Percentiles rank a stretch among this genome's conserved stretches.
These are phyloP conservation scores for Danio choprae DNA, from an alignment of 2,797 vertebrate species.

Conservation along the genomic window DNA sequence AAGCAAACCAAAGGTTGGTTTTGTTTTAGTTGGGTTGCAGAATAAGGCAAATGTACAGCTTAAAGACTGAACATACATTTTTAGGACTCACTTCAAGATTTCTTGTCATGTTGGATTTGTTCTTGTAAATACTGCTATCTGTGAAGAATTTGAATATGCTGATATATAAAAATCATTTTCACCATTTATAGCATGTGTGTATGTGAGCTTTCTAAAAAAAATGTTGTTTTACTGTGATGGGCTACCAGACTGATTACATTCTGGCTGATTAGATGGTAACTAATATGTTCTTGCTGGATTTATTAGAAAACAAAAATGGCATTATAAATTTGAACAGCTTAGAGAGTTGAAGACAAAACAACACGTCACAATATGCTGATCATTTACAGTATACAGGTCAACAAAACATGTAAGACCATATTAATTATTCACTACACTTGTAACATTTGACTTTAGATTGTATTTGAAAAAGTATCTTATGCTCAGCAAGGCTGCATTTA, in stretches of 20 bases:
- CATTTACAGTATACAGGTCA: not conserved
- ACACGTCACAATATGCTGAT: not conserved
- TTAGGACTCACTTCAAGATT: not conserved
- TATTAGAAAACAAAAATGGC: too few relatives aligned
- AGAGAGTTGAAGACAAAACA: not conserved
- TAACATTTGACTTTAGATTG: not conserved
- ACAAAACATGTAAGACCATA: not conserved
- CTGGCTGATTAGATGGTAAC: not conserved
- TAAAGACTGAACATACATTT: not conserved
- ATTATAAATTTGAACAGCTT: not conserved
- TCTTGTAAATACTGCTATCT: conserved; percentile 24
- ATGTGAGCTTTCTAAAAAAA: not conserved
- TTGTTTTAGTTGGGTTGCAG: not conserved
- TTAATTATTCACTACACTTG: not conserved
- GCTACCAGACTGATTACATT: too few relatives aligned
- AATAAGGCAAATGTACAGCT: not conserved
- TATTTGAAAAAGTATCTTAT: not conserved
- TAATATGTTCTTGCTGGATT: not conserved
- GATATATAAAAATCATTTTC: conserved; percentile 45
- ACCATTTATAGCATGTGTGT: conserved; percentile 22
- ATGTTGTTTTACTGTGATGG: too few relatives aligned
- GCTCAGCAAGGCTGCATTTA: not conserved
- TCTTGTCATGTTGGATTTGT: not conserved
- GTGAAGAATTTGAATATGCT: conserved; percentile 24
- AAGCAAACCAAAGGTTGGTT: not conserved